These are phyloP conservation scores for Heliconius cydno DNA, from an alignment of 2,888 invertebrate species.

Conservation along the genomic window DNA sequence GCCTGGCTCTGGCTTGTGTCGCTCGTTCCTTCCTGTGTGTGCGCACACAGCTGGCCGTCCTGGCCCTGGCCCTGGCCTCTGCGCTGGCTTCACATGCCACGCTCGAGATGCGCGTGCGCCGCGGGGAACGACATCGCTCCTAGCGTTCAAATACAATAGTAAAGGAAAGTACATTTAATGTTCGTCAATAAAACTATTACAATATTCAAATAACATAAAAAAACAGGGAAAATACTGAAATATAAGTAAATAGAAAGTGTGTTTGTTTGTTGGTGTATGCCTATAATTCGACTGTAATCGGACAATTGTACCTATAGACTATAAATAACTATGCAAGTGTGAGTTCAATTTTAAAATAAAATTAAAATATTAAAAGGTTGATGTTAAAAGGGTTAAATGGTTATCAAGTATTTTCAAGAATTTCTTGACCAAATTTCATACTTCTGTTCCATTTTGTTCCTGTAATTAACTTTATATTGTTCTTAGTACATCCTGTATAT, in stretches of 20 bases:
- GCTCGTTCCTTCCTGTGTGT: constrained; percentile 85
- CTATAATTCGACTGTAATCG: not conserved
- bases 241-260: not conserved
- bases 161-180: constrained; percentile 15
- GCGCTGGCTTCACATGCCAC: constrained; percentile 69
- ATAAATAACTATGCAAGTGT: not conserved
- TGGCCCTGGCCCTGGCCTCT: constrained; percentile 72
- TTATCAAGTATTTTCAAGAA: not conserved
- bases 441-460: not conserved
- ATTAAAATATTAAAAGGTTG: not conserved
- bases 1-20: constrained; percentile 85
- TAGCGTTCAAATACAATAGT: constrained; percentile 40
- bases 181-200: not conserved
- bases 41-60: constrained; percentile 71
- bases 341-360: not conserved
- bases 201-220: constrained; percentile 8
- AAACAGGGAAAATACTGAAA: not conserved
- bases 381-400: not conserved
- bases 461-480: not conserved
- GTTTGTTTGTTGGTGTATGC: not conserved
- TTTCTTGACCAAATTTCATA: not conserved
- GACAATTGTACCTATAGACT: not conserved
- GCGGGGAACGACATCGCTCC: constrained; percentile 68
- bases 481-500: not conserved
- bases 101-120: constrained; percentile 64